phyloP scores from a whole-genome alignment of 2,888 invertebrate species.

The Nemoura dubitans region DNA sequence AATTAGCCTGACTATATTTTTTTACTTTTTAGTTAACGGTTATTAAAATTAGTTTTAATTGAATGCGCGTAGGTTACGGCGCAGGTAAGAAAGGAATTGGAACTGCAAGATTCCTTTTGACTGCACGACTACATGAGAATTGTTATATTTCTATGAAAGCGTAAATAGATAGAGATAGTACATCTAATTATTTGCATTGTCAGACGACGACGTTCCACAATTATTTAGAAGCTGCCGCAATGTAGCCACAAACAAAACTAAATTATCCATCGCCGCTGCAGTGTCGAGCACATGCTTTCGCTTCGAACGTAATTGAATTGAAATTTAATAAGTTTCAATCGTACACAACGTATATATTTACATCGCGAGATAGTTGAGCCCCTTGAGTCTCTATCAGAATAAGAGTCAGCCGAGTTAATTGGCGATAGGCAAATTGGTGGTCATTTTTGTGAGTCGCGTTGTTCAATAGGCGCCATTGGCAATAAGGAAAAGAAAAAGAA shows the following conservation, averaged over 20 bases:
- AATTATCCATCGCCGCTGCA: not conserved
- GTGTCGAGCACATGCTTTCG: not conserved
- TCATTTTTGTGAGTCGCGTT: not conserved
- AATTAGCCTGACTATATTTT: not conserved
- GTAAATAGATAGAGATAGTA: not conserved
- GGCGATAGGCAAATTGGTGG: not conserved
- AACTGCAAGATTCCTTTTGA: not conserved
- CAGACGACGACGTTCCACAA: not conserved
- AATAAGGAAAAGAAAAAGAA: not conserved
- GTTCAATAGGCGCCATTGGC: not conserved
- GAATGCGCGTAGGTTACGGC: slow-evolving; percentile 27
- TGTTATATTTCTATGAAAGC: not conserved
- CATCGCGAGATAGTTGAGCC: not conserved
- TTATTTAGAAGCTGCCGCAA: not conserved
- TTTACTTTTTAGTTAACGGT: slow-evolving; percentile 10
- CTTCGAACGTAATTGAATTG: not conserved
- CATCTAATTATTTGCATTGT: not conserved
- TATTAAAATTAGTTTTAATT: slow-evolving; percentile 37
- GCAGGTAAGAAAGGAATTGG: not conserved
- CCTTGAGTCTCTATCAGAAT: not conserved
- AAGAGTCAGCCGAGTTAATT: slow-evolving; percentile 4
- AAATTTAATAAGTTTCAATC: not conserved
- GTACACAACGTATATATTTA: not conserved
- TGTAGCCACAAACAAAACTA: not conserved
- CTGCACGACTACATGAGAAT: not conserved